Percentiles rank a stretch among this genome's conserved stretches.
Conservation (phyloP, 2,113 vertebrate genomes). For the Seriola quinqueradiata region DNA sequence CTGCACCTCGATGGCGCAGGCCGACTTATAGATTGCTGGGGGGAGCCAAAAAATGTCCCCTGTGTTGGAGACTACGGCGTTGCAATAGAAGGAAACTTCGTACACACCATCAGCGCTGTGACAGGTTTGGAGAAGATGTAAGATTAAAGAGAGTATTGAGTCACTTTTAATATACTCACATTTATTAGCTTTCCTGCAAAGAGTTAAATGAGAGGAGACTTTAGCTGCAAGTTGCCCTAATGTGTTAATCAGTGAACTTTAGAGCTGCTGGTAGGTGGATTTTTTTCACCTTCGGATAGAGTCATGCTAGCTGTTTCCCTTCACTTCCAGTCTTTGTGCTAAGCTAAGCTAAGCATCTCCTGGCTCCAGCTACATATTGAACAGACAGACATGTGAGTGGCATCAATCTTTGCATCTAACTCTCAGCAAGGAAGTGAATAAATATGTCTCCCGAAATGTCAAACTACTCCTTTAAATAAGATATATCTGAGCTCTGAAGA, state of each 20-base stretch:
- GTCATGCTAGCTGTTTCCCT: no score
- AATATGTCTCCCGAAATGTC: neutral
- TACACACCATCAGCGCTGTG: slow-evolving; percentile 86
- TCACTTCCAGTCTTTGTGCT: neutral
- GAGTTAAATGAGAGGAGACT: no score
- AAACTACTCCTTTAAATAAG: neutral
- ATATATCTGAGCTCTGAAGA: neutral
- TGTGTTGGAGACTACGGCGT: slow-evolving; percentile 84
- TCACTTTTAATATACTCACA: neutral
- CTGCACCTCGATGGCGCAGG: slow-evolving; percentile 87
- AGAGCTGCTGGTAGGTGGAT: no score
- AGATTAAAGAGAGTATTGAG: neutral
- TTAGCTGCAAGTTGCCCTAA: no score
- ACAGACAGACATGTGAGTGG: neutral
- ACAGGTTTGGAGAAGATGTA: neutral
- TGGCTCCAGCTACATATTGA: neutral
- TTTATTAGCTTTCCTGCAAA: no score
- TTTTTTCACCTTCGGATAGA: no score
- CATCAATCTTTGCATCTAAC: neutral
- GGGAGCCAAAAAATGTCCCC: slow-evolving; percentile 88
- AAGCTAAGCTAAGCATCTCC: neutral
- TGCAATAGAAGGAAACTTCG: slow-evolving; percentile 88
- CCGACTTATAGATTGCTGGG: slow-evolving; percentile 88
- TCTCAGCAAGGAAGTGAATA: neutral
- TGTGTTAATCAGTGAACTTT: no score